Conservation (phyloP, 1,140 invertebrate genomes). For the Uloborus diversus region DNA sequence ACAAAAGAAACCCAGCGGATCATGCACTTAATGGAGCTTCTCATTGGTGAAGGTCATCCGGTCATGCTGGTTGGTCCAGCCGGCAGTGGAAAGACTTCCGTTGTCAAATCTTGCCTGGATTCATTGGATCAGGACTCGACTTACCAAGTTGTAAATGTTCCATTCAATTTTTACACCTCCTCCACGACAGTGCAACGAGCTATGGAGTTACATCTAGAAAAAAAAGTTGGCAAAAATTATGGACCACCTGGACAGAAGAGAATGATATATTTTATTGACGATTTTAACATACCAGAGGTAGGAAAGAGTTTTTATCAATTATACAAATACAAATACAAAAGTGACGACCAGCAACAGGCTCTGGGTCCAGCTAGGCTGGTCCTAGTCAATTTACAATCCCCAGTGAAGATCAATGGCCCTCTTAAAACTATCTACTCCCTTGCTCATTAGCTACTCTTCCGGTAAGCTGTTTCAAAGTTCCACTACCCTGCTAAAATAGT, state of each 20-base stretch:
- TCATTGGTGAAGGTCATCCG: constrained; percentile 87
- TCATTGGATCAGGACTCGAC: constrained; percentile 67
- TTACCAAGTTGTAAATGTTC: constrained; percentile 79
- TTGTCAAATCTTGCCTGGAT: constrained; percentile 85
- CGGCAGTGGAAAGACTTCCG: constrained; percentile 89
- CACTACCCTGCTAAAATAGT: too few relatives aligned
- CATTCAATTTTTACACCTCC: constrained; percentile 96
- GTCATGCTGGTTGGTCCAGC: constrained; percentile 94
- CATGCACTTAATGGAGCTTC: constrained; percentile 86
- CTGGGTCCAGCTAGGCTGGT: too few relatives aligned
- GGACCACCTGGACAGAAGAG: constrained; percentile 94
- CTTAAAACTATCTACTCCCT: too few relatives aligned
- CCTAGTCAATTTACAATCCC: too few relatives aligned
- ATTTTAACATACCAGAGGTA: constrained; percentile 98
- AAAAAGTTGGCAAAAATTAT: constrained; percentile 95
- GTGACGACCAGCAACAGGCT: too few relatives aligned
- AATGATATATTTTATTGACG: constrained; percentile 96
- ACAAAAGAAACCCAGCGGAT: constrained; percentile 92
- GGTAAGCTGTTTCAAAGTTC: too few relatives aligned
- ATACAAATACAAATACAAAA: too few relatives aligned
- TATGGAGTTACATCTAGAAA: constrained; percentile 94
- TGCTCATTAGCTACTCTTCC: too few relatives aligned
- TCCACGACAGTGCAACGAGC: constrained; percentile 96
- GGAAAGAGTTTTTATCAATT: too few relatives aligned
- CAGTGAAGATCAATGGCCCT: too few relatives aligned